Conservation (phyloP, 2,888 invertebrate genomes). For the Scelioninae gen. 1 region DNA sequence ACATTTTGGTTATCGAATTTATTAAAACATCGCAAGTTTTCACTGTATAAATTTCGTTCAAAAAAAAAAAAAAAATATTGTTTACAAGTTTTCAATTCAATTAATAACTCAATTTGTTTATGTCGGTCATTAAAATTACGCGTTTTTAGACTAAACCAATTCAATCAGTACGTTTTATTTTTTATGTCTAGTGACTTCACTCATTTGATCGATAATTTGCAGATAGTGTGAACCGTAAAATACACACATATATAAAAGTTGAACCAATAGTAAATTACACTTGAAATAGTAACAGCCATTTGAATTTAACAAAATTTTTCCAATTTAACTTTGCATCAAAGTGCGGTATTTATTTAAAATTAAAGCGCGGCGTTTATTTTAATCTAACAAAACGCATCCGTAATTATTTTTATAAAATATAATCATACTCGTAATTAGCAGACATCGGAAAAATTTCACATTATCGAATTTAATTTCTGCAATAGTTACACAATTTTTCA, state of each 20-base stretch:
- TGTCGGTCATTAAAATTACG: constrained; percentile 4
- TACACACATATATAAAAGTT: constrained; percentile 42
- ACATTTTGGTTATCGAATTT: neutral
- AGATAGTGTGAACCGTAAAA: constrained; percentile 44
- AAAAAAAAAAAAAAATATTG: neutral
- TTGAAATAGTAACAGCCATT: constrained; percentile 41
- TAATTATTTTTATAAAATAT: neutral
- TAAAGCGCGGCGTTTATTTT: neutral
- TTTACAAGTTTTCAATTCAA: neutral
- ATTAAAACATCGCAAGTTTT: neutral
- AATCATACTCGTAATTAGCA: neutral
- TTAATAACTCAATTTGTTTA: constrained; percentile 11
- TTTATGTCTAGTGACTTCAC: constrained; percentile 29
- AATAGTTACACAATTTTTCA: too few relatives aligned
- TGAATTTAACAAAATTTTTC: constrained; percentile 46
- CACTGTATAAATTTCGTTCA: neutral
- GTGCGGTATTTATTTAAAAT: constrained; percentile 33
- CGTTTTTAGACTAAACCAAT: constrained; percentile 21
- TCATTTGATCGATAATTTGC: constrained; percentile 52
- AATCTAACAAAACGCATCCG: neutral
- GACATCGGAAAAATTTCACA: neutral
- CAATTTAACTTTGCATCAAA: constrained; percentile 24
- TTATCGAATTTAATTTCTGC: too few relatives aligned
- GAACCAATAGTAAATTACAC: constrained; percentile 40
- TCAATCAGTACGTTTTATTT: constrained; percentile 29